Base-by-base conservation (phyloP, 2,797 vertebrate genomes). In the Vireo griseus region DNA sequence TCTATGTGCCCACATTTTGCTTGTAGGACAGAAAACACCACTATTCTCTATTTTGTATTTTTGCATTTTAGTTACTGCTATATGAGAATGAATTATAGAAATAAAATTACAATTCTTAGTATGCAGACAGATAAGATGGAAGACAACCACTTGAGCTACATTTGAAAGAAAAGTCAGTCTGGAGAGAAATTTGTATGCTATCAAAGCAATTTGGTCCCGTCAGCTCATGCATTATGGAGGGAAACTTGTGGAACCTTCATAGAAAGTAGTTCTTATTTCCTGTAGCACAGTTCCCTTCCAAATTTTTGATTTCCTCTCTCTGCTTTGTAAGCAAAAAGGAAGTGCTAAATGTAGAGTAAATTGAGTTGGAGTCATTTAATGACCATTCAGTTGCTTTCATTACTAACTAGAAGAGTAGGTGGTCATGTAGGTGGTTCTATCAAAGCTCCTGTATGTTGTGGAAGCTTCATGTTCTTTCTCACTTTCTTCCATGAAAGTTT, bases 361-460 rank as follows among this genome's bases (percentile, higher is more conserved):
- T 63, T 54, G 44, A 13, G 10, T 66, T 75, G 55, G 45, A 88
- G 45, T 75, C 2, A 40, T 79, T 84, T 73, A 84, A 42, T 42
- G 33, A 66, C 62, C 44, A 58, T 37, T 74, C 39, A 51, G 16
- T 84, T 91, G 35, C 33, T 86, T 88, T 73, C 66, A 61, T 86
- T 75, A 35, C 26, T 42, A 47, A 57, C 39, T 20, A 35, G 42
- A 68, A 66, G 50, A 55, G 48, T 50, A 39, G 9, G 7, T 61
- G 18, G 18, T 90, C 25, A 65, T 75, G 33, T 29, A 62, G 39
- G 29, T 39, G 12, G 31, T 71, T 79, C 14, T 51, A 2, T 51
- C 31, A 25, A 55, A 68, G 21, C 35, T 75, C 16, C 31, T 71
- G 7, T 58, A 10, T 20, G 8, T 55, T 59, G 25, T 18, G 26